Percentiles rank a stretch among this genome's conserved stretches.
Evolutionary conservation across 2,113 vertebrate species (phyloP).

Genomic region (Octodon degus): DNA sequence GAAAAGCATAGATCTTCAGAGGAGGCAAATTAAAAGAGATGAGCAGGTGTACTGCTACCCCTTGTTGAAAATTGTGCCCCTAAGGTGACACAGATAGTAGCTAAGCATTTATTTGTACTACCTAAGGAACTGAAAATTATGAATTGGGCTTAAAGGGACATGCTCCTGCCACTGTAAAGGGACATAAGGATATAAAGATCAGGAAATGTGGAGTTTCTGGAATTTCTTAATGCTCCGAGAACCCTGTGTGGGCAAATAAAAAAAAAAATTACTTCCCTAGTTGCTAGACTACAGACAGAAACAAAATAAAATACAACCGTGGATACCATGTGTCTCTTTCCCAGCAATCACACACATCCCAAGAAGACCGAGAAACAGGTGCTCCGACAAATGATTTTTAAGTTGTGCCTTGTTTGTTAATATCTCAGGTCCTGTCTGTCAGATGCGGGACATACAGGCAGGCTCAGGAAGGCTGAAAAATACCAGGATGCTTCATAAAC

Average conservation of each 20-base stretch:
- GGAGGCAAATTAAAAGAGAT: neutral
- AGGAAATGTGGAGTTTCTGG: neutral
- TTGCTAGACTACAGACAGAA: constrained; percentile 17
- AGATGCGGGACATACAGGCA: neutral
- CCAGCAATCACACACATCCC: too few species aligned
- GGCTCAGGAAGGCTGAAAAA: neutral
- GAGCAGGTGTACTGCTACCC: neutral
- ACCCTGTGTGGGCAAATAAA: neutral
- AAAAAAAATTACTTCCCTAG: neutral
- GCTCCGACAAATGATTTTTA: neutral
- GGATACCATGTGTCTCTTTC: neutral
- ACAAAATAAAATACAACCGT: neutral
- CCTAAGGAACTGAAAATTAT: neutral
- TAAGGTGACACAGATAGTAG: neutral
- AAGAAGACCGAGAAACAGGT: neutral
- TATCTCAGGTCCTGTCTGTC: neutral
- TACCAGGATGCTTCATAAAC: neutral
- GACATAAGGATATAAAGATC: neutral
- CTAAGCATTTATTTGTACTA: neutral
- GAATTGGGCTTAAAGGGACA: neutral
- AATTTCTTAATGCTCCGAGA: neutral
- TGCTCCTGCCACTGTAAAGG: neutral
- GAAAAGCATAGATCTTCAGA: neutral
- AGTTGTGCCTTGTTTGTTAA: neutral
- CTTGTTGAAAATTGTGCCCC: neutral